phyloP scores from a whole-genome alignment of 2,797 vertebrate species.

The Coranthus polyacanthus region DNA sequence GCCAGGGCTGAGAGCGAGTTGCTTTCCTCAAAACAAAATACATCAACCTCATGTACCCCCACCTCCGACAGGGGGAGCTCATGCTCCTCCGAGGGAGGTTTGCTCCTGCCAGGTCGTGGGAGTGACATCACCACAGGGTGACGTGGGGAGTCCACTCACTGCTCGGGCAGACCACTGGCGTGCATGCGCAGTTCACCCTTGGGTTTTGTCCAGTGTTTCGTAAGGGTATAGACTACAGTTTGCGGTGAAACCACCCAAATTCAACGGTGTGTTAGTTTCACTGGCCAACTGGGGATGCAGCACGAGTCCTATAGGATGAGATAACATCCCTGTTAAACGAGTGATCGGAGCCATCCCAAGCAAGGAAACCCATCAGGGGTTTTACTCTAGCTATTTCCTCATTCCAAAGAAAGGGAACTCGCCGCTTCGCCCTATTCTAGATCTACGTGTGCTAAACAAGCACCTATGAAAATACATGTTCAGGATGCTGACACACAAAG shows the following conservation, averaged over 20 bases:
- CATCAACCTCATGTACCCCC: too few relatives aligned
- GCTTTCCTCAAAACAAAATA: not conserved
- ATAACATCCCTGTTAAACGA: conserved; percentile 1
- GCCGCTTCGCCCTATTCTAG: too few relatives aligned
- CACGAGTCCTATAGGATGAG: not conserved
- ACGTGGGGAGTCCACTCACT: not conserved
- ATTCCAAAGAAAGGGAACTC: too few relatives aligned
- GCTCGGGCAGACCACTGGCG: not conserved
- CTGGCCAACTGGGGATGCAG: conserved; percentile 1
- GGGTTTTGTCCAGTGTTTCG: not conserved
- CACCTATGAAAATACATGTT: too few relatives aligned
- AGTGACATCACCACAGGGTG: not conserved
- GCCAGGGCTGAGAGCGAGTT: not conserved
- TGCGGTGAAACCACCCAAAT: conserved; percentile 5
- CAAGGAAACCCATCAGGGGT: too few relatives aligned
- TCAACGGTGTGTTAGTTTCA: conserved; percentile 6
- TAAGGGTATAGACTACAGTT: not conserved
- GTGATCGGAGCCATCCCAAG: too few relatives aligned
- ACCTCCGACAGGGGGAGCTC: not conserved
- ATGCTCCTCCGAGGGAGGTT: not conserved
- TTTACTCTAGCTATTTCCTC: too few relatives aligned
- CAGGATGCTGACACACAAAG: too few relatives aligned
- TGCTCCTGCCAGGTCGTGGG: not conserved
- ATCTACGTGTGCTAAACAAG: too few relatives aligned
- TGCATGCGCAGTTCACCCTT: not conserved